Conservation (phyloP, 2,797 vertebrate species). For the Neomorphus geoffroyi region DNA sequence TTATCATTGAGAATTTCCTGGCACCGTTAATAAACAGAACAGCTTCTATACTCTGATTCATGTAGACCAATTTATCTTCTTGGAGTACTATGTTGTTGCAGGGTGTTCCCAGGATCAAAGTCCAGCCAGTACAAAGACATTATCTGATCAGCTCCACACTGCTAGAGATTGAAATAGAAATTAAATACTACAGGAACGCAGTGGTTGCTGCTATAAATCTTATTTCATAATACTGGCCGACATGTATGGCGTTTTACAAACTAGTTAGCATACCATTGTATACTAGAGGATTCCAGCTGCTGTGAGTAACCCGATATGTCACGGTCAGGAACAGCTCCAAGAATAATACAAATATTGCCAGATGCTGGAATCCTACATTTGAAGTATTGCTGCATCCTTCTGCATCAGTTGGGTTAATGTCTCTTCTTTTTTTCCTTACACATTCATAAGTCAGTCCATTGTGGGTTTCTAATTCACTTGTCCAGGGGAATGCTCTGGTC, state of each 20-base stretch:
- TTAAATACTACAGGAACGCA: neutral
- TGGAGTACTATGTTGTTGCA: neutral
- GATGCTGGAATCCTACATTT: neutral
- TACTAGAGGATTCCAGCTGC: slow-evolving; percentile 4
- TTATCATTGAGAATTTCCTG: neutral
- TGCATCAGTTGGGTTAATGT: neutral
- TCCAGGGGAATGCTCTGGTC: neutral
- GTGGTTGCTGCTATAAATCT: slow-evolving; percentile 4
- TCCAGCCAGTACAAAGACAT: neutral
- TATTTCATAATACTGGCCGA: neutral
- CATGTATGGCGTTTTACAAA: neutral
- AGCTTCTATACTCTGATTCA: neutral
- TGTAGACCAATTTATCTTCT: neutral
- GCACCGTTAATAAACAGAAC: neutral
- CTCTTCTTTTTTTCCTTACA: neutral
- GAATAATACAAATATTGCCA: neutral
- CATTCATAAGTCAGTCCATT: neutral
- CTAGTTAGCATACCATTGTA: neutral
- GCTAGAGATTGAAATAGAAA: neutral
- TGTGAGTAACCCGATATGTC: fast-evolving
- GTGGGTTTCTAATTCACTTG: neutral
- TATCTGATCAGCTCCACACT: neutral
- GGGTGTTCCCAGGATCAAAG: slow-evolving; percentile 23
- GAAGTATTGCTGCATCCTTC: neutral
- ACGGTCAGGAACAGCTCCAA: neutral